Percentiles rank a stretch among this genome's conserved stretches.
Conservation (phyloP, 2,888 invertebrate genomes). For the Mylabris sibirica region DNA sequence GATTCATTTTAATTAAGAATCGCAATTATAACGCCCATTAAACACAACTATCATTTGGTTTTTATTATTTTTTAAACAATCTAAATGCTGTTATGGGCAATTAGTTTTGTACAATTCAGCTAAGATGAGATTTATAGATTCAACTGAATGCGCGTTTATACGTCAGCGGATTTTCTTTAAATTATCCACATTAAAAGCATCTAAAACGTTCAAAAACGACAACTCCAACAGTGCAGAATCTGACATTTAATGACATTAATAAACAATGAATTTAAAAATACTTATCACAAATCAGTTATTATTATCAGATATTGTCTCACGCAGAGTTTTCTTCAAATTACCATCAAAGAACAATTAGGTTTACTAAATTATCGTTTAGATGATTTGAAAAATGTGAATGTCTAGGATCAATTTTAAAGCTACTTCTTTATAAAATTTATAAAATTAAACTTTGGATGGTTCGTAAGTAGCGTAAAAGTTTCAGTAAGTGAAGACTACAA, state of each 20-base stretch:
- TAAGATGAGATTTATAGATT: conserved; percentile 31
- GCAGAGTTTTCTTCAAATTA: too few relatives aligned
- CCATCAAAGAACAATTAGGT: too few relatives aligned
- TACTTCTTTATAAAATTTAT: too few relatives aligned
- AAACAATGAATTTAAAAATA: too few relatives aligned
- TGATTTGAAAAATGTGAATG: too few relatives aligned
- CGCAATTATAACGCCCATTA: conserved; percentile 39
- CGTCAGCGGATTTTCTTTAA: conserved; percentile 14
- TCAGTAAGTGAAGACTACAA: too few relatives aligned
- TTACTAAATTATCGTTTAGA: too few relatives aligned
- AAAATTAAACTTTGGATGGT: too few relatives aligned
- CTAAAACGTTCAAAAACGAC: not conserved
- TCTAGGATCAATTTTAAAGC: too few relatives aligned
- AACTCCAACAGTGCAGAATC: not conserved
- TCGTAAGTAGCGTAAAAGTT: too few relatives aligned
- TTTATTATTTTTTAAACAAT: conserved; percentile 40
- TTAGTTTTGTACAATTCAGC: conserved; percentile 37
- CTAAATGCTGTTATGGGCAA: conserved; percentile 38
- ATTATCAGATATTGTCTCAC: too few relatives aligned
- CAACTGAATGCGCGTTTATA: conserved; percentile 12
- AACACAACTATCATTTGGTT: conserved; percentile 38
- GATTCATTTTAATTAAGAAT: conserved; percentile 44
- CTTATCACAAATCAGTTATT: too few relatives aligned
- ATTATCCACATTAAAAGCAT: conserved; percentile 1
- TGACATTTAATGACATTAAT: not conserved